A percentile compares a stretch with the other conserved stretches of the same genome.
Evolutionary conservation across 2,888 invertebrate species (phyloP).

Genomic region (Trissoscelio sp.): DNA sequence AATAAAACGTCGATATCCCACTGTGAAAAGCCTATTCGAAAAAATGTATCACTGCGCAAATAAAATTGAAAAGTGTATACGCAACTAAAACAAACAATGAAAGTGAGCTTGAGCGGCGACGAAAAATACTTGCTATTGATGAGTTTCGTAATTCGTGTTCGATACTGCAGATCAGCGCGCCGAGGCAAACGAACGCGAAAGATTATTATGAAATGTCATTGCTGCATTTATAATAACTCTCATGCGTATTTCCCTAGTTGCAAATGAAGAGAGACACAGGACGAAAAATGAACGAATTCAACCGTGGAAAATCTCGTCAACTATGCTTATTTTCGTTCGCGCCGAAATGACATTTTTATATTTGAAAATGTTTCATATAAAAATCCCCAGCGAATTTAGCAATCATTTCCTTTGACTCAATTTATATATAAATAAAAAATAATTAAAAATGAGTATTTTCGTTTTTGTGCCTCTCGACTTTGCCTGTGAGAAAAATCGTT

Average conservation of each 20-base stretch:
- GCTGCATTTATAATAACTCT: conserved; percentile 51
- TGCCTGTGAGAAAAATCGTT: conserved; percentile 33
- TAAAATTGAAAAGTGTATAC: conserved; percentile 20
- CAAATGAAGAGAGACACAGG: conserved; percentile 44
- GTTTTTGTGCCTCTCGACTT: conserved; percentile 48
- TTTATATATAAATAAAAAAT: neutral
- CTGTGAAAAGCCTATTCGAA: neutral
- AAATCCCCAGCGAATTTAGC: too few relatives aligned
- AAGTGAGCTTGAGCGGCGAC: conserved; percentile 14
- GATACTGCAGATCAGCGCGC: conserved; percentile 40
- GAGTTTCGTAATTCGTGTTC: conserved; percentile 32
- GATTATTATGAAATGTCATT: conserved; percentile 50
- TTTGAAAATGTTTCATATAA: too few relatives aligned
- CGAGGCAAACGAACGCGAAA: conserved; percentile 52
- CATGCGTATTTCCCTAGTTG: conserved; percentile 44
- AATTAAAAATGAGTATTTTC: neutral
- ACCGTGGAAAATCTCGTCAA: neutral
- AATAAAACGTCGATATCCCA: conserved; percentile 28
- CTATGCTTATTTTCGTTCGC: too few relatives aligned
- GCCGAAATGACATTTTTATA: too few relatives aligned
- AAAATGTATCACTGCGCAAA: conserved; percentile 23
- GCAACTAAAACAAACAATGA: conserved; percentile 19
- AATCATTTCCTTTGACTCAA: too few relatives aligned
- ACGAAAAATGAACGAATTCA: conserved; percentile 19
- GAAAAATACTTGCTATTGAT: conserved; percentile 38